phyloP scores from a whole-genome alignment of 2,888 invertebrate genomes.

The Polietes domitor region DNA sequence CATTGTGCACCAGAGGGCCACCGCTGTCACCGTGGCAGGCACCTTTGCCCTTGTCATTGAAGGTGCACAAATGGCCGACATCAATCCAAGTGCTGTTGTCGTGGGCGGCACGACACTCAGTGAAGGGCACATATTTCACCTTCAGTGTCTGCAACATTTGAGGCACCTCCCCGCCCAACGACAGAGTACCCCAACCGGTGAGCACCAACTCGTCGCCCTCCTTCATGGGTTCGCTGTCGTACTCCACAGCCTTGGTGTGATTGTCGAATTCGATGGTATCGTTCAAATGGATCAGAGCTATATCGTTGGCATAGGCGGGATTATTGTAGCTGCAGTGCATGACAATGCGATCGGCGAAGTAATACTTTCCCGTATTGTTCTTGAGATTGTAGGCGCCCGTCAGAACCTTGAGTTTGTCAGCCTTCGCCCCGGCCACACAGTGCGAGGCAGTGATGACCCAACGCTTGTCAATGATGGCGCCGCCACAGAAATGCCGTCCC shows the following conservation, averaged over 20 bases:
- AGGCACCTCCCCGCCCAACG: conserved; percentile 82
- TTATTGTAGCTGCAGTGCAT: conserved; percentile 75
- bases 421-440: conserved; percentile 73
- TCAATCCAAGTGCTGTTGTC: conserved; percentile 81
- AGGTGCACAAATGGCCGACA: conserved; percentile 84
- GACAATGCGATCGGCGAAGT: conserved; percentile 73
- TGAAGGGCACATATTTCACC: conserved; percentile 82
- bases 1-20: conserved; percentile 77
- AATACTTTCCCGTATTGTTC: conserved; percentile 72
- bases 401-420: conserved; percentile 71
- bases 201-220: conserved; percentile 82
- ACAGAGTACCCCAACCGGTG: conserved; percentile 85
- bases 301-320: conserved; percentile 83
- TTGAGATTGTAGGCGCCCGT: conserved; percentile 75
- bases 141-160: conserved; percentile 83
- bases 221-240: conserved; percentile 75
- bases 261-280: conserved; percentile 82
- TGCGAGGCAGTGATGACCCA: conserved; percentile 79
- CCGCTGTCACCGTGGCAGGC: conserved; percentile 80
- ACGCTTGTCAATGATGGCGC: conserved; percentile 76
- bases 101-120: conserved; percentile 82
- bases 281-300: conserved; percentile 85
- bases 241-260: conserved; percentile 82
- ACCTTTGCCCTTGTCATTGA: conserved; percentile 83
- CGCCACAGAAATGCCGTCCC: conserved; percentile 78